A percentile compares a stretch with the other conserved stretches of the same genome.
These are phyloP conservation scores for Sus cebifrons DNA, from an alignment of 2,797 vertebrate species.

Conservation along the genomic window DNA sequence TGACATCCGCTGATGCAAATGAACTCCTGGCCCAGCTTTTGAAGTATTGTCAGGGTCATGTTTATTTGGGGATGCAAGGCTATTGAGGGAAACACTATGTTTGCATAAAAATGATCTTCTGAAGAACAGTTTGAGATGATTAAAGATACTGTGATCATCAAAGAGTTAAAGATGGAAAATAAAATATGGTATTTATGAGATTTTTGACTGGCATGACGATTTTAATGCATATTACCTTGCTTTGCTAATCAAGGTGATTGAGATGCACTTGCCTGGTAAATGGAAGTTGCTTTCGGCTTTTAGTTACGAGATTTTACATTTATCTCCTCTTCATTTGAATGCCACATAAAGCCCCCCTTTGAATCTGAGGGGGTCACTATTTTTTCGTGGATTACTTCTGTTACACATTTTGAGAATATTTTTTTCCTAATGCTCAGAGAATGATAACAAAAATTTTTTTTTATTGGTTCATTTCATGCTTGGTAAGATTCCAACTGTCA, in stretches of 20 bases:
- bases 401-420: slow-evolving; percentile 64
- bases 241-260: slow-evolving; percentile 85
- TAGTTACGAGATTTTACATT: slow-evolving; percentile 71
- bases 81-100: slow-evolving; percentile 36
- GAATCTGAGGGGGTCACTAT: slow-evolving; percentile 41
- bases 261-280: slow-evolving; percentile 83
- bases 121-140: slow-evolving; percentile 28
- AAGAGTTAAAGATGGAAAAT: slow-evolving; percentile 76
- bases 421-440: slow-evolving; percentile 67
- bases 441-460: slow-evolving; percentile 81
- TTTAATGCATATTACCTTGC: slow-evolving; percentile 81
- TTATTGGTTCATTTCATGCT: slow-evolving; percentile 82
- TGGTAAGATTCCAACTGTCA: slow-evolving; percentile 78
- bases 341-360: slow-evolving; percentile 30
- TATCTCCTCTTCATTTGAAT: slow-evolving; percentile 75
- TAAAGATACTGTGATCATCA: slow-evolving; percentile 62
- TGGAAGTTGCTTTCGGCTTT: slow-evolving; percentile 66
- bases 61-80: background rate
- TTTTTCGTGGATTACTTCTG: slow-evolving; percentile 66
- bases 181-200: slow-evolving; percentile 72
- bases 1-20: background rate
- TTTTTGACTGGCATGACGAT: slow-evolving; percentile 72
- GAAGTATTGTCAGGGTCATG: background rate
- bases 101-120: slow-evolving; percentile 24
- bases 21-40: slow-evolving; percentile 7